These are phyloP conservation scores for Phymastichus coffea DNA, from an alignment of 1,140 invertebrate genomes.

Conservation along the genomic window DNA sequence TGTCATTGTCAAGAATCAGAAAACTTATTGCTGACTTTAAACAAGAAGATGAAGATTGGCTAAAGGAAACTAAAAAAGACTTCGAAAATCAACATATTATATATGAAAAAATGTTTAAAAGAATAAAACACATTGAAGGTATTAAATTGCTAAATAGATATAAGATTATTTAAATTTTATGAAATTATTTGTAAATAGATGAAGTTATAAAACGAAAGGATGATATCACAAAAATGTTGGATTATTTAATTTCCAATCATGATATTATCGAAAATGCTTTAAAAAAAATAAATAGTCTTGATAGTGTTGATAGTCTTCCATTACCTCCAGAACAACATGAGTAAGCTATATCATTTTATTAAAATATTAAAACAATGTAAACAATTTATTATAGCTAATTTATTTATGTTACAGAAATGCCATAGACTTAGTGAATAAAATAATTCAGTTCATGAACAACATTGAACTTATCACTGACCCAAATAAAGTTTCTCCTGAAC, in stretches of 20 bases:
- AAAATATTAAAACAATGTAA: neutral
- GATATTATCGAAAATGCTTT: constrained; percentile 35
- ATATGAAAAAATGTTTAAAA: constrained; percentile 20
- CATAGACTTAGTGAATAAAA: constrained; percentile 30
- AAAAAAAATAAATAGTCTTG: constrained; percentile 28
- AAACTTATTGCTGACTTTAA: constrained; percentile 20
- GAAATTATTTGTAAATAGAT: constrained; percentile 24
- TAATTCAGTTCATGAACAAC: constrained; percentile 33
- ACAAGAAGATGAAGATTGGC: constrained; percentile 6
- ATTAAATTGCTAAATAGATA: too few species aligned
- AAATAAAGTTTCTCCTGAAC: constrained; percentile 17
- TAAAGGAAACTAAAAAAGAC: constrained; percentile 12
- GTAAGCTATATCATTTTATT: constrained; percentile 23
- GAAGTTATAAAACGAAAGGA: constrained; percentile 24
- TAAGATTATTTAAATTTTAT: too few species aligned
- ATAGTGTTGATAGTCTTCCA: constrained; percentile 30
- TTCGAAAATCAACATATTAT: constrained; percentile 12
- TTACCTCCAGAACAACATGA: constrained; percentile 35
- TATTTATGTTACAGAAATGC: constrained; percentile 29
- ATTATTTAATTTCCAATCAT: constrained; percentile 30
- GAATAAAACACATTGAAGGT: constrained; percentile 21
- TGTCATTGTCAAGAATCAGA: too few species aligned
- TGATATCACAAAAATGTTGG: constrained; percentile 33
- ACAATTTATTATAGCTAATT: too few species aligned
- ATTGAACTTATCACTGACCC: constrained; percentile 12